Conservation (phyloP, 2,797 vertebrate species). For the Parauchenoglanis ngamensis region DNA sequence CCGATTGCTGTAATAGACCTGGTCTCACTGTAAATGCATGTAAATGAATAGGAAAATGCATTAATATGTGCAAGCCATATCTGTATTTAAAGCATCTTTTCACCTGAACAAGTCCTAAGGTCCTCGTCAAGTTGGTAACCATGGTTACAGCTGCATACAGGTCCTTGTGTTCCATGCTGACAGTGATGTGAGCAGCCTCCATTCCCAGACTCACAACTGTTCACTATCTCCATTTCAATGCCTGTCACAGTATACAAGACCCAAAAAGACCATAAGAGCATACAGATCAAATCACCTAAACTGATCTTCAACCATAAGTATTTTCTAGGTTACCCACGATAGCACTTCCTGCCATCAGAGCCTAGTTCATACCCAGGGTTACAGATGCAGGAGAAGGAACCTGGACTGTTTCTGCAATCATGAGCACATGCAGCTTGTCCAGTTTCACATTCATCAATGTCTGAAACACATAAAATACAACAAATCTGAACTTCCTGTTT, state of each 20-base stretch:
- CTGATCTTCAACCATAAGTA: not conserved
- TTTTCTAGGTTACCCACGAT: constrained; percentile 72
- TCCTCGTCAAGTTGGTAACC: constrained; percentile 77
- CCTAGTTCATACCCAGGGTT: constrained; percentile 81
- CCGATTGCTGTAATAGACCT: not conserved
- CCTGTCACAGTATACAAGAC: constrained; percentile 64
- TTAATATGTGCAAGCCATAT: not conserved
- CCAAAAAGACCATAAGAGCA: not conserved
- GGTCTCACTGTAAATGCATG: too few relatives aligned
- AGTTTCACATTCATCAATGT: constrained; percentile 75
- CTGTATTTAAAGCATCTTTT: constrained; percentile 30
- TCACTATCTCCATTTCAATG: constrained; percentile 86
- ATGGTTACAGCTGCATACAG: constrained; percentile 75
- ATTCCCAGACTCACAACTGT: constrained; percentile 78
- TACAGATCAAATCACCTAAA: not conserved
- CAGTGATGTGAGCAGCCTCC: constrained; percentile 83
- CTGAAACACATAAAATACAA: constrained; percentile 61
- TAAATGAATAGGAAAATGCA: not conserved
- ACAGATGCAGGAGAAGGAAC: constrained; percentile 82
- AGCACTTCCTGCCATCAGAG: constrained; percentile 77
- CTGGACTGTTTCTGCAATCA: constrained; percentile 77
- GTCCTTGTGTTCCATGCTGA: constrained; percentile 75
- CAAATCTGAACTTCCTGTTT: not conserved
- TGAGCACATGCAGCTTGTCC: constrained; percentile 76
- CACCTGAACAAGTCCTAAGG: constrained; percentile 80